phyloP scores from a whole-genome alignment of 1,140 invertebrate species.

The Drosophila pectinifera region DNA sequence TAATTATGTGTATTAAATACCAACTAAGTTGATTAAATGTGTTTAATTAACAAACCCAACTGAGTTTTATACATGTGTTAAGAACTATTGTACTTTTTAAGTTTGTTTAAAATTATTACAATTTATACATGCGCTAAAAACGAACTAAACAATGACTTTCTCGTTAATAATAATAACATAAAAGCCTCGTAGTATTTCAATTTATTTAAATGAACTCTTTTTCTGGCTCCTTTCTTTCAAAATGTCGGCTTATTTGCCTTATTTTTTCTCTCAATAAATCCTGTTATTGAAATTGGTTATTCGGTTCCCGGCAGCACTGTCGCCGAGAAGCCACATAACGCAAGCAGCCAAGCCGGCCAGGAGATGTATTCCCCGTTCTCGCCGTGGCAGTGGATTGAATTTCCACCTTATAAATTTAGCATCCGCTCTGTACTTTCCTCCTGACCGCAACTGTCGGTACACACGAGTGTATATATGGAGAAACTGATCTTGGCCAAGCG shows the following conservation, averaged over 20 bases:
- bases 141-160: no score
- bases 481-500: slow-evolving; percentile 60
- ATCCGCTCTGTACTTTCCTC: slow-evolving; percentile 44
- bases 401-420: slow-evolving; percentile 47
- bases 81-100: no score
- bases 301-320: slow-evolving; percentile 1
- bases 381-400: slow-evolving; percentile 31
- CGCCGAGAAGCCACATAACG: slow-evolving; percentile 45
- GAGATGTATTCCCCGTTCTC: slow-evolving; percentile 42
- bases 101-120: no score
- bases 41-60: no score
- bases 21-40: no score
- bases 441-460: slow-evolving; percentile 48
- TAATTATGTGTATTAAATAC: no score
- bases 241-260: neutral
- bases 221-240: neutral
- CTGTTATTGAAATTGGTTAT: slow-evolving; percentile 6
- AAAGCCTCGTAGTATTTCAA: no score
- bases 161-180: no score
- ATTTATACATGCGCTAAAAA: no score
- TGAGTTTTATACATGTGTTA: no score
- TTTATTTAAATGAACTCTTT: neutral
- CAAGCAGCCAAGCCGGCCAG: slow-evolving; percentile 13
- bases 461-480: slow-evolving; percentile 36
- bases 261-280: neutral